Evolutionary conservation across 1,140 invertebrate species (phyloP), one percentile per base, ranked within the genome.

Genomic region (Ceratina calcarata): DNA sequence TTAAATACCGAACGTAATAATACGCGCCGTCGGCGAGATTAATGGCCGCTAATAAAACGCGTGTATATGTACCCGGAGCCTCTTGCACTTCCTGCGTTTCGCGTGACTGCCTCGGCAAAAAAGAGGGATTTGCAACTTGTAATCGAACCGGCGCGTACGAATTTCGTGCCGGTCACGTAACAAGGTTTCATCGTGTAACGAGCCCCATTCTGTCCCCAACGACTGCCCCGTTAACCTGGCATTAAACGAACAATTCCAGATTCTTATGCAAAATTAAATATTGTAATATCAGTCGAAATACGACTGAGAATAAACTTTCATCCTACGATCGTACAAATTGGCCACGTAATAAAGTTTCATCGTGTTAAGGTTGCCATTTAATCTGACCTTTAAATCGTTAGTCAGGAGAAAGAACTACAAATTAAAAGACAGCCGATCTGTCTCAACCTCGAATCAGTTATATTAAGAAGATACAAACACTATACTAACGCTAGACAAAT

Each of bases 1-100:
- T 78, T 78, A 78, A 78, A 71, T 71, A 27, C 58, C 58, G 37
- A n/a, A 20, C 53, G 15, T 71, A 55, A 62, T 78, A 53, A 71
- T 69, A 77, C 22, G 15, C 16, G 57, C 55, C 24, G 74, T 22
- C 49, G 58, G 49, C 67, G 60, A 45, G 49, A 78, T 78, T 71
- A 71, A 78, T 78, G 20, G 16, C 20, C 2, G 16, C 58, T 55
- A 78, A 78, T 71, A 71, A 78, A 64, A 62, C 45, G 7, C 37
- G 37, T 45, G 37, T 45, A 45, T 45, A 45, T 10, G 51, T 16
- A 45, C 58, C 13, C 3, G 16, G 3, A n/a, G 32, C n/a, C 10
- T 18, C 20, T 16, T 2, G 3, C 0, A 55, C 49, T 53, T 62
- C 57, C 76, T 61, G n/a, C 2, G 3, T 32, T n/a, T 32, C 37